Conservation (phyloP, 2,113 vertebrate species). For the Siniperca chuatsi region DNA sequence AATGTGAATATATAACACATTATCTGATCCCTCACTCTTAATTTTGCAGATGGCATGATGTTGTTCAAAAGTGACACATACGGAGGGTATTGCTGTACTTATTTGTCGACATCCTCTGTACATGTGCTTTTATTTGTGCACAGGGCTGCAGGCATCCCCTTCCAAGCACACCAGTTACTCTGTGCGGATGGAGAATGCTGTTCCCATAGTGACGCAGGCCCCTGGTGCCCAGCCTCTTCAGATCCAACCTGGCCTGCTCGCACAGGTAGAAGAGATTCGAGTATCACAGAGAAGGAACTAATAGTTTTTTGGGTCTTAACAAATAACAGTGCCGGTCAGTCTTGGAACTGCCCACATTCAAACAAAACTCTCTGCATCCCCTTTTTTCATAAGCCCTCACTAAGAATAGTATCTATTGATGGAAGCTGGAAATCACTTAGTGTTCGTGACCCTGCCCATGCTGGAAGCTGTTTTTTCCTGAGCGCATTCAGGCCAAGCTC, state of each 20-base stretch:
- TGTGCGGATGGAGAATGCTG: conserved; percentile 97
- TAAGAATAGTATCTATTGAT: conserved; percentile 71
- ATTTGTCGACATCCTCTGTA: conserved; percentile 44
- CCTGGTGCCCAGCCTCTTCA: conserved; percentile 96
- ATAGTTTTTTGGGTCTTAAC: conserved; percentile 32
- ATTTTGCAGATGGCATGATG: conserved; percentile 21
- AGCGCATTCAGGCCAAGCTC: conserved; percentile 63
- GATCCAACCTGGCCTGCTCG: conserved; percentile 96
- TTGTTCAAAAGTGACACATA: conserved; percentile 15
- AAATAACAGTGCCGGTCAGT: conserved; percentile 27
- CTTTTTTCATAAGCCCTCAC: conserved; percentile 54
- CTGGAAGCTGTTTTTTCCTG: conserved; percentile 71
- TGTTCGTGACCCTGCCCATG: conserved; percentile 67
- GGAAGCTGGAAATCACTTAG: conserved; percentile 62
- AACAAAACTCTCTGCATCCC: conserved; percentile 46
- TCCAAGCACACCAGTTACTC: conserved; percentile 98
- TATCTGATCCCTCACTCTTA: conserved; percentile 7
- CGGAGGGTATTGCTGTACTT: not conserved
- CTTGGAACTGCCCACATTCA: conserved; percentile 42
- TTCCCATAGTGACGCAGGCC: conserved; percentile 98
- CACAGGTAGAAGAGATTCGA: conserved; percentile 89
- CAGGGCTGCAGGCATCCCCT: conserved; percentile 96
- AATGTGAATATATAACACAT: not conserved
- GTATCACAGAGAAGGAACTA: conserved; percentile 20
- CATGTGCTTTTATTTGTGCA: conserved; percentile 56